Evolutionary conservation across 1,140 invertebrate genomes (phyloP).

Genomic region (Drosophila simulans): DNA sequence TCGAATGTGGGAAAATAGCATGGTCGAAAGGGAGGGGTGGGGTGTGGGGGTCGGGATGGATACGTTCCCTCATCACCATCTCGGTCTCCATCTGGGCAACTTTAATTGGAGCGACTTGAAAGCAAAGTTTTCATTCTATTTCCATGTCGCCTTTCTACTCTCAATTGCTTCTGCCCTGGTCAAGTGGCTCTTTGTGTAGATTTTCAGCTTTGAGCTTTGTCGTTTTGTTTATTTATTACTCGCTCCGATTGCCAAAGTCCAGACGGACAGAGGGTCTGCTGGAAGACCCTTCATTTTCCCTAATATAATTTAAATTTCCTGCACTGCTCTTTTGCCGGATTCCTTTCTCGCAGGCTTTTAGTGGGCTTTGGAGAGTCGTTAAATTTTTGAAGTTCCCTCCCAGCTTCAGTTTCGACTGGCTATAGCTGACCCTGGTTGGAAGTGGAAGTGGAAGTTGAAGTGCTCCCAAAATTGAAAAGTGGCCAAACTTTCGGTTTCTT

Average conservation of each 20-base stretch:
- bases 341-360: conserved; percentile 48
- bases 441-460: conserved; percentile 25
- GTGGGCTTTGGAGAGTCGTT: conserved; percentile 76
- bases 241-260: conserved; percentile 46
- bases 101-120: conserved; percentile 76
- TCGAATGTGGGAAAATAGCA: conserved; percentile 29
- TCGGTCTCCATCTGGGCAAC: conserved; percentile 28
- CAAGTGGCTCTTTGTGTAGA: conserved; percentile 49
- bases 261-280: conserved; percentile 10
- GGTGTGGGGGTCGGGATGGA: neutral
- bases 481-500: conserved; percentile 60
- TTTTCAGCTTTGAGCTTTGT: conserved; percentile 46
- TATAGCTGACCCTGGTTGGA: conserved; percentile 46
- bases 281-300: conserved; percentile 49
- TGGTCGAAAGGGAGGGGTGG: neutral
- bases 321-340: conserved; percentile 23
- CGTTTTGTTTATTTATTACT: conserved; percentile 71
- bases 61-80: neutral
- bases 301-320: conserved; percentile 78
- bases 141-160: conserved; percentile 37
- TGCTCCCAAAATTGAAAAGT: conserved; percentile 67
- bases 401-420: conserved; percentile 33
- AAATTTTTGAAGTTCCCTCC: conserved; percentile 45
- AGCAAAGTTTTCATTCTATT: conserved; percentile 49
- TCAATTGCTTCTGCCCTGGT: conserved; percentile 24